A percentile compares a stretch with the other conserved stretches of the same genome.
Conservation (phyloP, 2,888 invertebrate genomes). For the Thera britannica region DNA sequence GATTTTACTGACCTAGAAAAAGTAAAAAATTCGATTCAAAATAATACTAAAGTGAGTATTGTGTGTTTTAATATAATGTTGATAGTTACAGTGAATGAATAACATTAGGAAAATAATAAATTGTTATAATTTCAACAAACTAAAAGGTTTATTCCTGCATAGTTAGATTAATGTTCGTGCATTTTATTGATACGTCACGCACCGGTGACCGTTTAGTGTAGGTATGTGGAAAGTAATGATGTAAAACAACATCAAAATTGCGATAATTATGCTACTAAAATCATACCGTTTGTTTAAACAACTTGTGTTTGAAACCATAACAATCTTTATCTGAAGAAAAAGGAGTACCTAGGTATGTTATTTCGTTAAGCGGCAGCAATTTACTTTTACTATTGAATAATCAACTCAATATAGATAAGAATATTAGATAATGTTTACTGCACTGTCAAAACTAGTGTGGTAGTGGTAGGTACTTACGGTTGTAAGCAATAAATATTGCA, state of each 20-base stretch:
- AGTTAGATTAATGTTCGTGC: background rate
- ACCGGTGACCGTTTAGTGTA: background rate
- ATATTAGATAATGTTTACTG: constrained; percentile 32
- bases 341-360: constrained; percentile 9
- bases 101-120: background rate
- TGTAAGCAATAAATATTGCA: too few relatives aligned
- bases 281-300: constrained; percentile 8
- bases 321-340: constrained; percentile 46
- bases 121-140: background rate
- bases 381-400: constrained; percentile 32
- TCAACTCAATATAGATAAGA: constrained; percentile 40
- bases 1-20: constrained; percentile 89
- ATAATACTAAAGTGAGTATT: constrained; percentile 92
- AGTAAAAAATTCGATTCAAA: constrained; percentile 88
- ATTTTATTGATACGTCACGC: constrained; percentile 10
- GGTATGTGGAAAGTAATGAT: constrained; percentile 12
- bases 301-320: constrained; percentile 43
- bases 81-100: too few relatives aligned
- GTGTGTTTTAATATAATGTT: background rate
- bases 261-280: constrained; percentile 4
- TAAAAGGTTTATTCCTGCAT: background rate
- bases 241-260: constrained; percentile 11
- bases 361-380: constrained; percentile 30
- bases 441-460: constrained; percentile 4
- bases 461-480: too few relatives aligned